A percentile compares a stretch with the other conserved stretches of the same genome.
Evolutionary conservation across 2,888 invertebrate species (phyloP).

Genomic region (Volucella inflata): DNA sequence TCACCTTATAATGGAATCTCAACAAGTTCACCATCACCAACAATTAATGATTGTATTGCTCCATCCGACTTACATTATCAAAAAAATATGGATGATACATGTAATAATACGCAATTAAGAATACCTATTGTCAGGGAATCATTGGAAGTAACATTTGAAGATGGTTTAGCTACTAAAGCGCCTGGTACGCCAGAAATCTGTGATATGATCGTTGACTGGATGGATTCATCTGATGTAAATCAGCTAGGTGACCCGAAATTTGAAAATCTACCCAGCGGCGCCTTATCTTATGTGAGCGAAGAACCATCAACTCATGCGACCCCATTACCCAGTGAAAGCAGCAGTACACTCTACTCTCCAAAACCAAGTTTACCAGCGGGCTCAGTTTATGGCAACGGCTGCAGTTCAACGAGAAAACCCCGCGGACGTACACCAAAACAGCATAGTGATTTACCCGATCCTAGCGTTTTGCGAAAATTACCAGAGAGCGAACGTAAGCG

Average conservation of each 20-base stretch:
- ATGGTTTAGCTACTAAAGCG: constrained; percentile 1
- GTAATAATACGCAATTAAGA: constrained; percentile 21
- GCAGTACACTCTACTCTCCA: constrained; percentile 59
- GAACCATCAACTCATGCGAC: constrained; percentile 48
- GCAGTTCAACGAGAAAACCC: constrained; percentile 43
- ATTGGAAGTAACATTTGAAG: background rate
- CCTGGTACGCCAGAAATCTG: constrained; percentile 66
- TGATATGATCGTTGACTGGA: constrained; percentile 50
- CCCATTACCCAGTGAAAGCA: constrained; percentile 64
- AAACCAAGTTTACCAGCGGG: constrained; percentile 61
- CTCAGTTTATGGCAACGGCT: constrained; percentile 26
- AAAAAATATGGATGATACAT: constrained; percentile 23
- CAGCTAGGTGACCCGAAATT: constrained; percentile 27
- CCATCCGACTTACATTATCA: constrained; percentile 50
- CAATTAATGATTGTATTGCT: constrained; percentile 57
- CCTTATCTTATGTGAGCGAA: constrained; percentile 53
- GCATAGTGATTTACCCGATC: constrained; percentile 81
- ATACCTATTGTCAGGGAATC: constrained; percentile 15
- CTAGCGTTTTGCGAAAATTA: constrained; percentile 76
- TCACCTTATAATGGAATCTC: constrained; percentile 51
- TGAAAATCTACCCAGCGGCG: constrained; percentile 61
- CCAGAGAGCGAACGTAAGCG: constrained; percentile 78
- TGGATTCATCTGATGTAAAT: constrained; percentile 20
- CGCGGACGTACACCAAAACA: constrained; percentile 81
- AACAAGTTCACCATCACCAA: constrained; percentile 62